Percentiles rank a stretch among this genome's conserved stretches.
phyloP scores from a whole-genome alignment of 2,888 invertebrate species.

The Mechanitis mazaeus region DNA sequence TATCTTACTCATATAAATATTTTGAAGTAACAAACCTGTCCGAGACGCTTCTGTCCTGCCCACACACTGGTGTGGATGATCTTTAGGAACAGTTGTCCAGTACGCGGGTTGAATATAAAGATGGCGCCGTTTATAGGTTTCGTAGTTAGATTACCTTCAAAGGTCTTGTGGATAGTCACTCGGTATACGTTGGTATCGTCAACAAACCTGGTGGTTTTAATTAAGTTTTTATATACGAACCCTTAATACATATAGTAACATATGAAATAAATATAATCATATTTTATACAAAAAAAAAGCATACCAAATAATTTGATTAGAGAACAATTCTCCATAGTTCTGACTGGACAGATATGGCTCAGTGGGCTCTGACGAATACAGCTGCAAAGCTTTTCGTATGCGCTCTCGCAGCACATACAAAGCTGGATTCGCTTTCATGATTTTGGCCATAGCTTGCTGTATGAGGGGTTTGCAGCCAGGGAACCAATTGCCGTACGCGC shows the following conservation, averaged over 20 bases:
- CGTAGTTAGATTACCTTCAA: slow-evolving; percentile 99
- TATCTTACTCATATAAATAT: background rate
- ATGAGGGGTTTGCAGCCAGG: slow-evolving; percentile 99
- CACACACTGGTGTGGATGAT: slow-evolving; percentile 99
- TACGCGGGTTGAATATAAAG: slow-evolving; percentile 99
- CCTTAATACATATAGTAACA: too few relatives aligned
- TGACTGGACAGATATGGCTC: slow-evolving; percentile 99
- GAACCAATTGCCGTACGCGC: slow-evolving; percentile 99
- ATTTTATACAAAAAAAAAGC: slow-evolving; percentile 18
- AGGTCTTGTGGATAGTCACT: slow-evolving; percentile 99
- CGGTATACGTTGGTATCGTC: slow-evolving; percentile 99
- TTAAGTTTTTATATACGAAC: too few relatives aligned
- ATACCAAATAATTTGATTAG: slow-evolving; percentile 99
- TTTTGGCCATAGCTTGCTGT: slow-evolving; percentile 99
- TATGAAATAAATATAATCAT: background rate
- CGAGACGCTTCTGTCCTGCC: slow-evolving; percentile 99
- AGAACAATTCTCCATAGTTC: slow-evolving; percentile 99
- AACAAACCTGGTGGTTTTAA: slow-evolving; percentile 81
- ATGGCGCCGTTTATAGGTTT: slow-evolving; percentile 99
- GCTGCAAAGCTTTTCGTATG: slow-evolving; percentile 97
- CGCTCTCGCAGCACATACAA: slow-evolving; percentile 97
- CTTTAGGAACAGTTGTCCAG: slow-evolving; percentile 98
- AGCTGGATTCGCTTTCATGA: slow-evolving; percentile 99
- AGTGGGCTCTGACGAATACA: slow-evolving; percentile 99
- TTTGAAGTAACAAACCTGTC: slow-evolving; percentile 78